Percentiles rank a stretch among this genome's conserved stretches.
These are phyloP conservation scores for Lepus townsendii DNA, from an alignment of 2,797 vertebrate genomes.

Conservation along the genomic window DNA sequence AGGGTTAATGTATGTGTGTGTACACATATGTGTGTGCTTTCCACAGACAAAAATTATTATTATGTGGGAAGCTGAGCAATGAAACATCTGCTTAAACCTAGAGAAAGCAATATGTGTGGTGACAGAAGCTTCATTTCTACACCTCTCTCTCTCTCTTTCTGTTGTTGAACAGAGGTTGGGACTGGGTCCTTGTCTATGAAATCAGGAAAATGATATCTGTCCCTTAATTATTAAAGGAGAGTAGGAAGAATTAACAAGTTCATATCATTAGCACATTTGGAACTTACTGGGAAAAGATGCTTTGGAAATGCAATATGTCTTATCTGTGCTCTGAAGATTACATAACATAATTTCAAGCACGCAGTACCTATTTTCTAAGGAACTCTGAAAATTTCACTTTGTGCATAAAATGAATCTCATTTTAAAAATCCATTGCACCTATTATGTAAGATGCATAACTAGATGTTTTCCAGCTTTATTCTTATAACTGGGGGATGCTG, in stretches of 20 bases:
- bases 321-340: constrained; percentile 36
- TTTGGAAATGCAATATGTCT: constrained; percentile 21
- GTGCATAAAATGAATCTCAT: constrained; percentile 60
- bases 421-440: background rate
- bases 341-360: constrained; percentile 19
- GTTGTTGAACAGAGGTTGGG: background rate
- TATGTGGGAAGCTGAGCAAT: background rate
- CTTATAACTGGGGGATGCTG: background rate
- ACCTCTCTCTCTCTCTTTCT: background rate
- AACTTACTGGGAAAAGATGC: background rate
- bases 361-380: constrained; percentile 49
- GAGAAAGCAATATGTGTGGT: background rate
- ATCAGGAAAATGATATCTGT: background rate
- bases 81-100: background rate
- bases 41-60: background rate
- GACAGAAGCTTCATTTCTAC: background rate
- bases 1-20: background rate
- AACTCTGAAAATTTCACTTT: constrained; percentile 48
- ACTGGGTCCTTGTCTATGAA: background rate
- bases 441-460: constrained; percentile 58
- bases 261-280: constrained; percentile 10
- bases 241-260: constrained; percentile 29
- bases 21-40: background rate
- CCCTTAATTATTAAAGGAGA: background rate
- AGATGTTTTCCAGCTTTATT: constrained; percentile 15